Evolutionary conservation across 2,888 invertebrate genomes (phyloP), one percentile per base, ranked within the genome.

Genomic region (Orthosia gothica): DNA sequence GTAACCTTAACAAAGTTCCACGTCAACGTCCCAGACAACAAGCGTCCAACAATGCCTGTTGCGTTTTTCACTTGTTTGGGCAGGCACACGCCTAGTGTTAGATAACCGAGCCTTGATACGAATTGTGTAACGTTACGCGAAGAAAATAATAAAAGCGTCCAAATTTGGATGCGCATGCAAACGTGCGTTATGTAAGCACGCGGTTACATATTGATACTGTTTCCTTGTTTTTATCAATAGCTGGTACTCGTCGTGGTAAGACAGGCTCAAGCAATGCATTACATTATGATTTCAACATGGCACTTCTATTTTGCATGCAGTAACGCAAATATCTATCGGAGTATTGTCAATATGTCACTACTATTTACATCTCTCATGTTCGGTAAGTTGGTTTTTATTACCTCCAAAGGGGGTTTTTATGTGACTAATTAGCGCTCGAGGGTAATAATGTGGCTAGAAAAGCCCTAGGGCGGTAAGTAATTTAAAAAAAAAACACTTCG

Each of bases 131-230:
- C 32, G 61, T 9, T 74, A 80, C 84, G 80, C 74, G 88, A 79
- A 54, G 81, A 68, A 73, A 79, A 86, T 87, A 79, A 71, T 75
- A 74, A 84, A 67, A 47, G 76, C 79, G 67, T 74, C 75, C 74
- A 83, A 84, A 86, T 80, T 84, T 73, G 78, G 84, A 82, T 76
- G 79, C 74, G 78, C 88, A 83, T 81, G 84, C 86, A 70, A 74
- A 81, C 77, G 73, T 71, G 50, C 23, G n/a, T 77, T 83, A 68
- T 71, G 55, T 69, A 81, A 81, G 52, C 18, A 68, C 58, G 66
- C 58, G 66, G 76, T 81, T 87, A 81, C 76, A 81, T 79, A 75
- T 76, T 65, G 73, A 73, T 70, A 76, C 52, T 2, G 58, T 82
- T 84, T 80, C 72, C 72, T 76, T 70, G 76, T 72, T 84, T 68